Base-by-base conservation (phyloP, 1,140 invertebrate species). In the Orchesella cincta region DNA sequence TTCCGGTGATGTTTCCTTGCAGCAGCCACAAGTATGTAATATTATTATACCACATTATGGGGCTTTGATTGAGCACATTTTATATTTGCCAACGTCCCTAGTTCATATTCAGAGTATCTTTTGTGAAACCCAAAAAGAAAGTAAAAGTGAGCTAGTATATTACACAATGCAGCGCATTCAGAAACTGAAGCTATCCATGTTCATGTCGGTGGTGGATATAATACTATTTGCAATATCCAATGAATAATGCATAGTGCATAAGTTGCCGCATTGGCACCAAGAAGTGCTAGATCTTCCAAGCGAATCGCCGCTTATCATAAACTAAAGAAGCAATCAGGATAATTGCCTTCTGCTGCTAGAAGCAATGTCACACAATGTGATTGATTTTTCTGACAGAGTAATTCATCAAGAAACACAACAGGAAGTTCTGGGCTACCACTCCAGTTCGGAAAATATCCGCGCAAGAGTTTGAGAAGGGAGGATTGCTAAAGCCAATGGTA, bases 401-500 rank as follows among this genome's bases (percentile, higher is more conserved):
- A 51, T 74, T 74, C 73, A 34, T 52, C 46, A 26, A 64, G 26
- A 80, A 39, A 26, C 35, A 82, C 83, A 23, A 75, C 88, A 85
- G 87, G 87, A 57, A 89, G 90, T 14, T 93, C 92, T 0, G 94
- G 94, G 92, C 93, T 16, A 93, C 94, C 67, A 95, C 95, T 28
- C 95, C 95, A 14, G 94, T 97, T 51, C 90, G 95, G 75, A 98
- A 97, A 88, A 96, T 98, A 83, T 97, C 95, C 1, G 95, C 95
- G 14, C 94, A 97, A 86, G 95, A 97, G 84, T 98, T 98, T 85
- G 95, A 97, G 85, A 89, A 93, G 1, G 94, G 94, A 0, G 94
- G 95, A 52, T 88, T 96, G 8, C 85, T 96, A 52, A 96, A 95
- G 84, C 95, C 95, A 62, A 93, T 97, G 84, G 92, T 97, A 62